A percentile compares a stretch with the other conserved stretches of the same genome.
phyloP scores from a whole-genome alignment of 2,113 vertebrate genomes.

The Tychaedon coryphoeus region DNA sequence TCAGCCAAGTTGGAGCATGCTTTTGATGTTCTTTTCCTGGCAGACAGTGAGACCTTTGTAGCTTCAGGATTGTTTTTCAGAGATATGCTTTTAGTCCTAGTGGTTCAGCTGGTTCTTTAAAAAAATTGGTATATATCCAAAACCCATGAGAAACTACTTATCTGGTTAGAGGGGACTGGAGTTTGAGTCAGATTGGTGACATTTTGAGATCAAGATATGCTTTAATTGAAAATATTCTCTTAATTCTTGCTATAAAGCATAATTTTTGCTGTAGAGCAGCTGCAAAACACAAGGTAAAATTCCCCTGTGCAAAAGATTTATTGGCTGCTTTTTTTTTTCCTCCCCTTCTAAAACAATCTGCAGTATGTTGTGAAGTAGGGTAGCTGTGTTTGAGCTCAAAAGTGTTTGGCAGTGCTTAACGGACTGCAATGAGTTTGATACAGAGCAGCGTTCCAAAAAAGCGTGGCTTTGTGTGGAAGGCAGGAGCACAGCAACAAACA shows the following conservation, averaged over 20 bases:
- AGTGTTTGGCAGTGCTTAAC: background rate
- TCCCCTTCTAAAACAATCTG: background rate
- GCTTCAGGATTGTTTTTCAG: slow-evolving; percentile 1
- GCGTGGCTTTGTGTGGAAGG: background rate
- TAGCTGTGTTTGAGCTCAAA: background rate
- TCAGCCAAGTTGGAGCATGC: background rate
- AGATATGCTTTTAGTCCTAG: background rate
- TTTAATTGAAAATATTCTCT: background rate
- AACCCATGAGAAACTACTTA: background rate
- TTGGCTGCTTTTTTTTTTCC: background rate
- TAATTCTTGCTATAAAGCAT: background rate
- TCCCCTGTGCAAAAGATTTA: background rate
- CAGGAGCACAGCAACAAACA: background rate
- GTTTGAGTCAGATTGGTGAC: background rate
- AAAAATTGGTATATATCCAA: background rate
- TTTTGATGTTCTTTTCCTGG: background rate
- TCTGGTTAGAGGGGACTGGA: background rate
- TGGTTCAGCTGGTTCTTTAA: background rate
- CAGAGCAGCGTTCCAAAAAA: background rate
- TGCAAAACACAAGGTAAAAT: background rate
- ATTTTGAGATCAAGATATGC: background rate
- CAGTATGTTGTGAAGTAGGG: background rate
- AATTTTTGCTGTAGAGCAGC: background rate
- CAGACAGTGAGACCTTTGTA: background rate
- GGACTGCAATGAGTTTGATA: background rate